These are phyloP conservation scores for Tupaia tana DNA, from an alignment of 2,113 vertebrate species.

Conservation along the genomic window DNA sequence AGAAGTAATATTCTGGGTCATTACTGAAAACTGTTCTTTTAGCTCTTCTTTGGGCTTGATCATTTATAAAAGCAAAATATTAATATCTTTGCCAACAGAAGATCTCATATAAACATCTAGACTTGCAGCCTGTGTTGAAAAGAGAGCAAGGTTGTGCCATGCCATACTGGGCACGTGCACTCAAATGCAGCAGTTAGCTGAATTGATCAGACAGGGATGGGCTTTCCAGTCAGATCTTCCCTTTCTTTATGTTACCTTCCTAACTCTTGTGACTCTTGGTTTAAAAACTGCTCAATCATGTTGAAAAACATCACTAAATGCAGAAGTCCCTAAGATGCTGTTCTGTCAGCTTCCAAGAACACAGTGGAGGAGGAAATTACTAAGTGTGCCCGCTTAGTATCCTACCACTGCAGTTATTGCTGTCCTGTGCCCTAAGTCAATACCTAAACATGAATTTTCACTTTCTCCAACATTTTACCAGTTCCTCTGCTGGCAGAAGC, in stretches of 20 bases:
- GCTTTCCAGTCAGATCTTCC: background rate
- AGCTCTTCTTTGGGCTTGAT: background rate
- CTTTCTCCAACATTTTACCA: background rate
- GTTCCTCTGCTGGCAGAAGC: background rate
- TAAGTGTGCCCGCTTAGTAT: background rate
- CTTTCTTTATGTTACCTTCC: background rate
- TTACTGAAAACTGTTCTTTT: conserved; percentile 1
- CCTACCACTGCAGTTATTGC: background rate
- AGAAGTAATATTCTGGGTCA: background rate
- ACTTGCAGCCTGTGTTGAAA: background rate
- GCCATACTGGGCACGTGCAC: background rate
- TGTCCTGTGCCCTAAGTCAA: background rate
- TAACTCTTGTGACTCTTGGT: background rate
- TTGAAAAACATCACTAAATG: background rate
- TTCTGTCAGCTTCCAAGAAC: background rate
- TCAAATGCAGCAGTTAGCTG: background rate
- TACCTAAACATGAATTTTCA: background rate
- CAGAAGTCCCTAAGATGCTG: background rate
- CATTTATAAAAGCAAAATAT: background rate
- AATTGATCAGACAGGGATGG: background rate
- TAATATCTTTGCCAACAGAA: background rate
- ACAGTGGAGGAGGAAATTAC: background rate
- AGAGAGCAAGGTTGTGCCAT: background rate
- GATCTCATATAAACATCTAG: background rate
- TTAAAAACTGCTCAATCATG: background rate